These are phyloP conservation scores for Acipenser oxyrinchus DNA, from an alignment of 2,797 vertebrate genomes.

Conservation along the genomic window DNA sequence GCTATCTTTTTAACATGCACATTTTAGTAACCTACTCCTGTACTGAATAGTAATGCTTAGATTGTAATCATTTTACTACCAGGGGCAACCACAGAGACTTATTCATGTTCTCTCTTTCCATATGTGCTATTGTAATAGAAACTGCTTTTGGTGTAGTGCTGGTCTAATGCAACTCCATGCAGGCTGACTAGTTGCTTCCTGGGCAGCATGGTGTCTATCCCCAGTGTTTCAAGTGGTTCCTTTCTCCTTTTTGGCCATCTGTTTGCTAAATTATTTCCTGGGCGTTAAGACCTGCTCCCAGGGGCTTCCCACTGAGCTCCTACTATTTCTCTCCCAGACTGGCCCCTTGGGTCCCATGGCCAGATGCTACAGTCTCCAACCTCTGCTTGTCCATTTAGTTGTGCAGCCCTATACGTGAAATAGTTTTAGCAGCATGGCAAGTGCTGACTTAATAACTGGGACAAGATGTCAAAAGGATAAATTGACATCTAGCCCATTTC, in stretches of 20 bases:
- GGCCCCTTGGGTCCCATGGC: slow-evolving; percentile 48
- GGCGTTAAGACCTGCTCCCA: slow-evolving; percentile 60
- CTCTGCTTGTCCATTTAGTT: slow-evolving; percentile 21
- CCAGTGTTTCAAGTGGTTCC: slow-evolving; percentile 17
- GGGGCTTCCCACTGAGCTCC: slow-evolving; percentile 45
- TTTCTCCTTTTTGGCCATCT: slow-evolving; percentile 52
- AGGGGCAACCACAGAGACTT: too few species aligned
- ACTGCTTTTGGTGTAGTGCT: neutral
- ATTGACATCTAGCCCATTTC: slow-evolving; percentile 56
- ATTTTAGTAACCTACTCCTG: too few species aligned
- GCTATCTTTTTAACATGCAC: too few species aligned
- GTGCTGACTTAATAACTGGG: neutral
- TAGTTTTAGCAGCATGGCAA: neutral
- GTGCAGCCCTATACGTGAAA: neutral
- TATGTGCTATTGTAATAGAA: neutral
- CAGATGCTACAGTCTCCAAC: slow-evolving; percentile 41
- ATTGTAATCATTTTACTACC: too few species aligned
- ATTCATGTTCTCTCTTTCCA: too few species aligned
- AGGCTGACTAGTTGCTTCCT: slow-evolving; percentile 15
- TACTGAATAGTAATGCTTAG: too few species aligned
- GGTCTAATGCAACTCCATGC: neutral
- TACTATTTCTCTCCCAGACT: slow-evolving; percentile 55
- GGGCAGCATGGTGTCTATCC: slow-evolving; percentile 49
- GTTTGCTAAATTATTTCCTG: slow-evolving; percentile 70
- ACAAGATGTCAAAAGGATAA: slow-evolving; percentile 39